Evolutionary conservation across 2,113 vertebrate genomes (phyloP), one percentile per base, ranked within the genome.

Genomic region (Plectropomus leopardus): DNA sequence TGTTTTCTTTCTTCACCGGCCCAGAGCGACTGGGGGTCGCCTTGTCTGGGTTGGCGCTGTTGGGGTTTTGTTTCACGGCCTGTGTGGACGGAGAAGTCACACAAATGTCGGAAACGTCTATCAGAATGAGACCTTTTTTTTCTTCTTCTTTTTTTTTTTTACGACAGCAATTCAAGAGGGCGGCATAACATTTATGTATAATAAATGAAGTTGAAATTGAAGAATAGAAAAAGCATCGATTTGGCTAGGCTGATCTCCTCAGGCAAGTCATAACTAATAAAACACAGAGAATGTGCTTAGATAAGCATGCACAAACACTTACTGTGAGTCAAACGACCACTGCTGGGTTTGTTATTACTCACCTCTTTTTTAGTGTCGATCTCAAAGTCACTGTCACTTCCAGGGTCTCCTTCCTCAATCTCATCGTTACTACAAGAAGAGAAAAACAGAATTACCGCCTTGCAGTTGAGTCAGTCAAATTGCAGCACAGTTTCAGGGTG

Each of bases 311-410:
- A 44, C 54, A 10, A 30, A 47, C 50, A 4, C 15, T 0, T 8
- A 5, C 36, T 40, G 36, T 40, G 8, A 40, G 36, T 9, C 36
- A 40, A 40, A 40, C 40, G 55, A 7, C 5, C 24, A 30, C 61
- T 8, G 9, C 23, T 32, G 36, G 14, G 3, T 44, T 67, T 36
- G 4, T 2, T 16, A 24, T 23, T 6, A 0, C 92, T 93, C 88
- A 97, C 97, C 96, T 97, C 97, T 91, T 96, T 96, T 83, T 96
- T 97, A 71, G 95, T 69, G n/a, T 96, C 95, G 4, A 95, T 48
- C 40, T 97, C 97, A 48, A 96, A 95, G 86, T 98, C 97, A 3
- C 95, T 95, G 89, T 98, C 96, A 23, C 95, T 96, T 1, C 92
- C 93, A 4, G 93, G 95, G 8, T 96, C 95, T 23, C 89, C 95